Conservation (phyloP, 2,888 invertebrate genomes). For the Spisula subtruncata region DNA sequence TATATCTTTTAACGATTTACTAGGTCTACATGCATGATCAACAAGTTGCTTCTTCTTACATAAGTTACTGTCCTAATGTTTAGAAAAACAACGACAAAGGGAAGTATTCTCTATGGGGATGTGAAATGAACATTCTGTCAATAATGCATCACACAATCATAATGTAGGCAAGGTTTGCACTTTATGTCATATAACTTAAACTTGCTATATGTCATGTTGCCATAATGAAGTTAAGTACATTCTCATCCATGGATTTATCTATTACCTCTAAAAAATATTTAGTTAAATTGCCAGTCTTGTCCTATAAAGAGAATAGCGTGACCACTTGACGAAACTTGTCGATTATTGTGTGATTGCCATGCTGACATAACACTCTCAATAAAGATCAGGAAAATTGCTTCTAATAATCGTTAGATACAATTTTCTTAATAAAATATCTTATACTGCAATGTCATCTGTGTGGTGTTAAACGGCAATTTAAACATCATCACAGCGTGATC, state of each 20-base stretch:
- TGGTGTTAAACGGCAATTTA: neutral
- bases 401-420: neutral
- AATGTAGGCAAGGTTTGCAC: neutral
- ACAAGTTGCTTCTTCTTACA: too few relatives aligned
- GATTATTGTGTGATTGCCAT: neutral
- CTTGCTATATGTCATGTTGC: neutral
- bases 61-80: too few relatives aligned
- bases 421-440: constrained; percentile 3
- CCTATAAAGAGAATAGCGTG: neutral
- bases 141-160: too few relatives aligned
- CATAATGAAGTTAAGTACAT: neutral
- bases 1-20: too few relatives aligned
- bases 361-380: neutral
- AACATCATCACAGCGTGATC: neutral
- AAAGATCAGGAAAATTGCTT: neutral
- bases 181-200: neutral
- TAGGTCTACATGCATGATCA: too few relatives aligned
- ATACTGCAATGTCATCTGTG: neutral
- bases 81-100: too few relatives aligned
- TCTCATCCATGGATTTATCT: neutral
- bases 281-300: neutral
- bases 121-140: too few relatives aligned
- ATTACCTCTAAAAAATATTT: neutral
- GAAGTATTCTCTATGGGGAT: too few relatives aligned
- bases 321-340: neutral